Evolutionary conservation across 2,113 vertebrate species (phyloP).

Genomic region (Herpetotheres cachinnans): DNA sequence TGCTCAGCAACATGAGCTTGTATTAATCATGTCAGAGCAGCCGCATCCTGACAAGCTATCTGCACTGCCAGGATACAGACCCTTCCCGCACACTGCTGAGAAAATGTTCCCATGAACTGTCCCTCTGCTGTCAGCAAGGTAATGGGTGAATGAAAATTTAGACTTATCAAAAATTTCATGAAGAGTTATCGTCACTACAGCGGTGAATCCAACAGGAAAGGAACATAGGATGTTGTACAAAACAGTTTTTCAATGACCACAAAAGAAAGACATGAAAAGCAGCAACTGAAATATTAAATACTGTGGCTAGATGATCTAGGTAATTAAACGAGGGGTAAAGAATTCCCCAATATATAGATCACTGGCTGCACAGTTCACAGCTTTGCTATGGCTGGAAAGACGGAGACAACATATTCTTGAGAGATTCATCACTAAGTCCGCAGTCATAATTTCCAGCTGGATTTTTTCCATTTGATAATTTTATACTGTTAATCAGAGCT

Average conservation of each 20-base stretch:
- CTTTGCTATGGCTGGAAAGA: background rate
- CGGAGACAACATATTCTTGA: background rate
- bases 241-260: background rate
- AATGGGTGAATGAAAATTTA: background rate
- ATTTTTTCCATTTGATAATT: conserved; percentile 50
- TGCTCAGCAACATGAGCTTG: conserved; percentile 43
- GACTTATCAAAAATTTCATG: background rate
- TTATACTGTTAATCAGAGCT: conserved; percentile 49
- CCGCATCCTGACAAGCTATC: conserved; percentile 15
- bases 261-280: background rate
- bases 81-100: background rate
- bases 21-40: conserved; percentile 53
- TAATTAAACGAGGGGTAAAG: background rate
- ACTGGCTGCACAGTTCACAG: background rate
- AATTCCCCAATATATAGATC: background rate
- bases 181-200: background rate
- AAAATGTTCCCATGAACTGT: conserved; percentile 12
- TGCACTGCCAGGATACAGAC: conserved; percentile 19
- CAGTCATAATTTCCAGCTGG: conserved; percentile 1
- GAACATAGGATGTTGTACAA: background rate
- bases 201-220: background rate
- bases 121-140: background rate
- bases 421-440: background rate
- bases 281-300: background rate
- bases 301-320: background rate